A percentile compares a stretch with the other conserved stretches of the same genome.
These are phyloP conservation scores for Seira musarum DNA, from an alignment of 2,888 invertebrate species.

Conservation along the genomic window DNA sequence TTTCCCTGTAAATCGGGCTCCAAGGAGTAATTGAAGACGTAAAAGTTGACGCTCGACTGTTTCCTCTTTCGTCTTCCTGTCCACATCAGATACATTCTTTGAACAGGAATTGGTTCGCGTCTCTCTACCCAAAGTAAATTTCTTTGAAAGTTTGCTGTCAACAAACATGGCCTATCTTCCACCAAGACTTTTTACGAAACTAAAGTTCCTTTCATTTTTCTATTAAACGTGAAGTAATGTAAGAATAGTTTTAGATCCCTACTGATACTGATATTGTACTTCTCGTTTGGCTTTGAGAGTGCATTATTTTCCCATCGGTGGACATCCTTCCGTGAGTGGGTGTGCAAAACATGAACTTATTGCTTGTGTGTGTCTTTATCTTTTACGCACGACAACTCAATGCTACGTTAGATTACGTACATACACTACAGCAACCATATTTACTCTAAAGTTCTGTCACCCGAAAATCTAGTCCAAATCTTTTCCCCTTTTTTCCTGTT, in stretches of 20 bases:
- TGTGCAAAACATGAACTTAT: constrained; percentile 23
- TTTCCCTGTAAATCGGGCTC: constrained; percentile 36
- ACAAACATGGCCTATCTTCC: neutral
- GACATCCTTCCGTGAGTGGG: constrained; percentile 30
- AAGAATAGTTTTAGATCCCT: no score
- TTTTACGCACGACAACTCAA: neutral
- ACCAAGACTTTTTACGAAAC: neutral
- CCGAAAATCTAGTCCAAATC: neutral
- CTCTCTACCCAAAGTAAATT: neutral
- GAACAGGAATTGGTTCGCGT: neutral
- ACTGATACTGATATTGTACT: no score
- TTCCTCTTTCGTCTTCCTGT: neutral
- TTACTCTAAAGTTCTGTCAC: neutral
- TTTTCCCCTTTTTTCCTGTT: constrained; percentile 21
- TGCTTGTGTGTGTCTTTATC: neutral
- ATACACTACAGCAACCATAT: no score
- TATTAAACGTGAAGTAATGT: neutral
- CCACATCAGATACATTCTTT: neutral
- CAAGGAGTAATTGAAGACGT: constrained; percentile 37
- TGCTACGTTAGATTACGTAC: no score
- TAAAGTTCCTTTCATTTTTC: no score
- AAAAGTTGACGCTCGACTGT: constrained; percentile 25
- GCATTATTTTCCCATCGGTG: constrained; percentile 47
- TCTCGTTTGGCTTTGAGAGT: neutral
- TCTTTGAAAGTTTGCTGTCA: neutral